Base-by-base conservation (phyloP, 2,797 vertebrate species). In the Rhyacichthys aspro region DNA sequence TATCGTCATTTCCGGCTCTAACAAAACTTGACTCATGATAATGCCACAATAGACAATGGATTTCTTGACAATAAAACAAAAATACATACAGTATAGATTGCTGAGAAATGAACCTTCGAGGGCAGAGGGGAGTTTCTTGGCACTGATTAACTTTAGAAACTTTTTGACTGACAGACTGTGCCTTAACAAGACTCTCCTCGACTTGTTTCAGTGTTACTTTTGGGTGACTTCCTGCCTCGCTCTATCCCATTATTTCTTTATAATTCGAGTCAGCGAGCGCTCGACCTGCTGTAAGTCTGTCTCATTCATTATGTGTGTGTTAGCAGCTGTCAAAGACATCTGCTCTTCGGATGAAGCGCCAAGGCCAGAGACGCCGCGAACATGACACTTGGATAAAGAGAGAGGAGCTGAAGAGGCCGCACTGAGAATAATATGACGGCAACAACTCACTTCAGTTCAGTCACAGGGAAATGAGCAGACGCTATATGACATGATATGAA, bases 161-260 rank as follows among this genome's bases (percentile, higher is more conserved):
- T 52, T 52, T 52, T 33, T 52, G 48, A 52, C 17, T 52, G 48
- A 52, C 48, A 52, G 48, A 52, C 48, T 52, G 16, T 52, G 34
- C 33, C 48, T 33, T 52, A 52, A 52, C 33, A 37, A 52, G 48
- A 15, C 48, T 52, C 48, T 18, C 15, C 23, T 48, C 28, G 9
- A 16, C 47, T 36, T 16, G 10, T 8, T 38, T 34, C n/a, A 5
- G 5, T 37, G 48, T 52, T 52, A 52, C 48, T 52, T 52, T 28
- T 52, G 15, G 48, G 48, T 38, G 48, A 52, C 48, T 52, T 52
- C 48, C 48, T 38, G 48, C 33, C 23, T 28, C 23, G 7, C 23
- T 28, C 23, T 28, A 28, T 28, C 46, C 48, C 48, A 52, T 52
- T 52, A 52, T 38, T 52, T 52, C 48, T 52, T 52, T 52, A 52